A percentile compares a stretch with the other conserved stretches of the same genome.
phyloP scores from a whole-genome alignment of 2,888 invertebrate genomes.

The Lochmaea capreae region DNA sequence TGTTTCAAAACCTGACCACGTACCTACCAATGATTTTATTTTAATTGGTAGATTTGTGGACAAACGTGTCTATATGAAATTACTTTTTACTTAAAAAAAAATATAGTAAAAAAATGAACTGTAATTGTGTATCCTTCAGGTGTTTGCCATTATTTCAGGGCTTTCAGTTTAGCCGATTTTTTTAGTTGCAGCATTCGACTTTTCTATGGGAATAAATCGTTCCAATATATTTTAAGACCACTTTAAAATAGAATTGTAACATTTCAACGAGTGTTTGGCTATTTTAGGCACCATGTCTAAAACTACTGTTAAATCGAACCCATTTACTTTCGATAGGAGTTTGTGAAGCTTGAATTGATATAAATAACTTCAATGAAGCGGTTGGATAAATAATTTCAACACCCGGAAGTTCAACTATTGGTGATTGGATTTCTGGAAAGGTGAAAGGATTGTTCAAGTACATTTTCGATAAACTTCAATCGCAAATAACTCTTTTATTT shows the following conservation, averaged over 20 bases:
- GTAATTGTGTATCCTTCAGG: background rate
- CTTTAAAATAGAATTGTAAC: slow-evolving; percentile 23
- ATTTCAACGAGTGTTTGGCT: slow-evolving; percentile 14
- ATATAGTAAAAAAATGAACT: no score
- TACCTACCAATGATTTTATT: no score
- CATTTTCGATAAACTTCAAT: no score
- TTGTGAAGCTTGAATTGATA: background rate
- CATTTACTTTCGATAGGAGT: background rate
- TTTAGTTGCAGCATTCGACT: background rate
- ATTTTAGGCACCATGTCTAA: slow-evolving; percentile 5
- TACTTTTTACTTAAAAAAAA: background rate
- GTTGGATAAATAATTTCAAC: background rate
- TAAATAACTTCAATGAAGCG: slow-evolving; percentile 1
- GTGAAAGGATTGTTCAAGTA: background rate
- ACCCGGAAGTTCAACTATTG: background rate
- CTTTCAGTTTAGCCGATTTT: background rate
- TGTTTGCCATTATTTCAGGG: background rate
- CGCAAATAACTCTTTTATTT: no score
- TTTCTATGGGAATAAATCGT: slow-evolving; percentile 17
- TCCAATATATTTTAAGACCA: slow-evolving; percentile 22
- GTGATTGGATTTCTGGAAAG: background rate
- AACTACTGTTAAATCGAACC: slow-evolving; percentile 11
- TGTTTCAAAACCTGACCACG: no score
- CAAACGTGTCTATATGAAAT: no score
- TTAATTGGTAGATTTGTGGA: no score